phyloP scores from a whole-genome alignment of 1,140 invertebrate species.

The Pectinophora gossypiella region DNA sequence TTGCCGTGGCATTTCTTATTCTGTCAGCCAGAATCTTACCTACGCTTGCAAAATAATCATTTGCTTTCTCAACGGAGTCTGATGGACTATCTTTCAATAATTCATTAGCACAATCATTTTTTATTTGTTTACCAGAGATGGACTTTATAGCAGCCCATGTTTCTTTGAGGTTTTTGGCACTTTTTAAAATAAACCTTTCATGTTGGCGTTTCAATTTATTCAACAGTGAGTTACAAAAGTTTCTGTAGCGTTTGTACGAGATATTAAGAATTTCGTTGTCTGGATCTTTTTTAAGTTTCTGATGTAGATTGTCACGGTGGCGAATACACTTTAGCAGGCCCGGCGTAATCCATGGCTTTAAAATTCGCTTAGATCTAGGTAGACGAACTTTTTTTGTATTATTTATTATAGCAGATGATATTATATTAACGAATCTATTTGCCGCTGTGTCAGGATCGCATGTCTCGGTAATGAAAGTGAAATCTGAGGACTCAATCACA shows the following conservation, averaged over 20 bases:
- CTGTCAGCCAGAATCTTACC: conserved; percentile 11
- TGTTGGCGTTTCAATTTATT: conserved; percentile 12
- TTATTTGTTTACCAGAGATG: not conserved
- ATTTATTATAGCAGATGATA: not conserved
- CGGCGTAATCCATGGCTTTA: conserved; percentile 25
- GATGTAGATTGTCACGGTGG: conserved; percentile 20
- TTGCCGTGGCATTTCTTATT: not conserved
- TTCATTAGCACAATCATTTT: not conserved
- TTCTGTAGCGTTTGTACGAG: conserved; percentile 7
- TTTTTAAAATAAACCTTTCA: conserved; percentile 3
- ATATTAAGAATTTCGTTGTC: conserved; percentile 13
- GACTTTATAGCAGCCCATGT: conserved; percentile 11
- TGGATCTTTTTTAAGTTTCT: conserved; percentile 9
- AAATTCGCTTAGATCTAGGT: not conserved
- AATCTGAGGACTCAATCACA: no score
- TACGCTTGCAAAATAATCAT: conserved; percentile 14
- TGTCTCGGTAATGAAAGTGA: not conserved
- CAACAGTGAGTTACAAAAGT: conserved; percentile 15
- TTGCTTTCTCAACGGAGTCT: not conserved
- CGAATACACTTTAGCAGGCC: conserved; percentile 21
- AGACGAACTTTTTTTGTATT: not conserved
- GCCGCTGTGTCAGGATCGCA: not conserved
- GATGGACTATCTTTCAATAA: not conserved
- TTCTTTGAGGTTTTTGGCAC: conserved; percentile 7
- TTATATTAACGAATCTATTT: not conserved